Evolutionary conservation across 2,797 vertebrate species (phyloP), one percentile per base, ranked within the genome.

Genomic region (Gouania willdenowi): DNA sequence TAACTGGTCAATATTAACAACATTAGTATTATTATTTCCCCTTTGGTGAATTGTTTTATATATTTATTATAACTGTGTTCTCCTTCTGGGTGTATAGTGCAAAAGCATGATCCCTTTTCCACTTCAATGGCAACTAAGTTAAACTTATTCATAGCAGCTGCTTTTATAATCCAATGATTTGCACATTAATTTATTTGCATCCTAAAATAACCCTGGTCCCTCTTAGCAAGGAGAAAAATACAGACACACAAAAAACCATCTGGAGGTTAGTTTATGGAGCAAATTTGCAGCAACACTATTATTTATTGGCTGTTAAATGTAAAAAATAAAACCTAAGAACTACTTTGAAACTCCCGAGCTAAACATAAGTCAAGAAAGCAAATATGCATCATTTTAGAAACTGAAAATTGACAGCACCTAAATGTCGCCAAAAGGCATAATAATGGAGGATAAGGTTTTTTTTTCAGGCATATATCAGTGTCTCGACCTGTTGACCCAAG

Each of bases 341-440:
- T 50, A 23, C 40, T 56, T 54, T 51, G 32, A 33, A 66, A 51
- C 41, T 58, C 52, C 66, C 33, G 59, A 55, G 71, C 20, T 38
- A 75, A 47, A 52, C 34, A 48, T 39, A 50, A 64, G 5, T 62
- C 31, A 31, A 20, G 18, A 12, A 34, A 44, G 34, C 26, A 69
- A 54, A 59, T 68, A 47, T 37, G 5, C 7, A 60, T 70, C 47
- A 32, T 41, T 57, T 56, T 23, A 57, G 36, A 60, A 38, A 40
- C 34, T 38, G 36, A 24, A 44, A 60, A 48, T 42, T 42, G 32
- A 62, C 29, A 37, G 43, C 23, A 40, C 26, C 15, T 31, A 49
- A 59, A 54, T 37, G 31, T 22, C 51, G 50, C 28, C 40, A 56
- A 63, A 69, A 19, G 8, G n/a, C 8, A 9, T 8, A 23, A 9